Base-by-base conservation (phyloP, 2,888 invertebrate species). In the Ypsolopha scabrella region DNA sequence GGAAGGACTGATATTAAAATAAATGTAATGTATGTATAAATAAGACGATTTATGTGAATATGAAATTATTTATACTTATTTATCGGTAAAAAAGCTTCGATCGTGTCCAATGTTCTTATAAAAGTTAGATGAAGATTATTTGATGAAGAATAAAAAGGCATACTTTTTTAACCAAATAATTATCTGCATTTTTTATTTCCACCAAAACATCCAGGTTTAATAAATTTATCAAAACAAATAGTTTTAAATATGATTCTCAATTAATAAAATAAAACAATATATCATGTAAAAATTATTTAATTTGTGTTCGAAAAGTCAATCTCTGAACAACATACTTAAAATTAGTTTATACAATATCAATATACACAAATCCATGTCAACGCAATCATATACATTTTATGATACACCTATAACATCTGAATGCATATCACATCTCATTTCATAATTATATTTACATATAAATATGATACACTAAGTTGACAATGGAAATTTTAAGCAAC, bases 21-120 rank as follows among this genome's bases (percentile, higher is more conserved):
- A 81, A 83, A 85, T 85, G 82, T 85, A 85, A 81, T 83, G 85
- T 85, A 85, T 85, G 83, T 85, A 85, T 79, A 83, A 72, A 82
- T 82, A 82, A 82, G 81, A 79, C 75, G 68, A 85, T 86, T 79
- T 85, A 86, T 86, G 85, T 86, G 86, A 86, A 86, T 85, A 86
- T 83, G 69, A 86, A 85, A 86, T 86, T 86, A 86, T 86, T 86
- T 86, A 86, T 86, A 86, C 85, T 86, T 86, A 86, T 86, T 86
- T 86, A 86, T 83, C 80, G 82, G 86, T 86, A 82, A 86, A 78
- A 80, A 86, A 85, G 85, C 83, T 83, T 85, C 83, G 75, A 86
- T 86, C 77, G 85, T 86, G 86, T 86, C 86, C 86, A 86, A 86
- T 85, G 86, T 86, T 86, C 85, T 86, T 85, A 86, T 86, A 86